These are phyloP conservation scores for Triplophysa siluroides DNA, from an alignment of 2,113 vertebrate species.

Conservation along the genomic window DNA sequence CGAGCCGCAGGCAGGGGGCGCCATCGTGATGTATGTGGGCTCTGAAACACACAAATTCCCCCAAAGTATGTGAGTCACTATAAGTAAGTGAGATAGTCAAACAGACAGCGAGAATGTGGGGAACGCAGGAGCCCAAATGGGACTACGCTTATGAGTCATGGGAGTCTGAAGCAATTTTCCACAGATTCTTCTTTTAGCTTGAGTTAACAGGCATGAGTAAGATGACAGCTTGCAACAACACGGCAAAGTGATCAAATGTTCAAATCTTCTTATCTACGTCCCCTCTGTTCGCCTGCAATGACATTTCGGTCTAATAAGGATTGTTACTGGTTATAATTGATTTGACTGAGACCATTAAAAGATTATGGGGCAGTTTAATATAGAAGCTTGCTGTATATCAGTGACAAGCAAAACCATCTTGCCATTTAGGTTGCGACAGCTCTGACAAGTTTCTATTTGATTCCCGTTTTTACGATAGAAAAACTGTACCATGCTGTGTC, in stretches of 20 bases:
- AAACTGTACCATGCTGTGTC: constrained; percentile 3
- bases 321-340: constrained; percentile 43
- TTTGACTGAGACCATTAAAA: constrained; percentile 44
- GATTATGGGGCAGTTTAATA: constrained; percentile 48
- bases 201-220: constrained; percentile 32
- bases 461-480: neutral
- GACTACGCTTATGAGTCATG: constrained; percentile 41
- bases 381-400: constrained; percentile 24
- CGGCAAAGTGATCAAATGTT: neutral
- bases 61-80: constrained; percentile 42
- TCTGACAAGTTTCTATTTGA: constrained; percentile 36
- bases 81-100: constrained; percentile 34
- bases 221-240: neutral
- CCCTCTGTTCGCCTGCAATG: neutral
- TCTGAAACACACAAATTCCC: constrained; percentile 67
- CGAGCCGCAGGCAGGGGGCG: constrained; percentile 78
- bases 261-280: neutral
- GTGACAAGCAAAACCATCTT: neutral
- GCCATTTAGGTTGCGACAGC: constrained; percentile 43
- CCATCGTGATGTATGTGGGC: constrained; percentile 88
- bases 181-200: constrained; percentile 29
- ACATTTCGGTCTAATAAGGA: constrained; percentile 27
- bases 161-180: constrained; percentile 25
- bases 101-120: constrained; percentile 18
- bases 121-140: constrained; percentile 18